A percentile compares a stretch with the other conserved stretches of the same genome.
phyloP scores from a whole-genome alignment of 2,113 vertebrate species.

The Cricetomys ansorgei region DNA sequence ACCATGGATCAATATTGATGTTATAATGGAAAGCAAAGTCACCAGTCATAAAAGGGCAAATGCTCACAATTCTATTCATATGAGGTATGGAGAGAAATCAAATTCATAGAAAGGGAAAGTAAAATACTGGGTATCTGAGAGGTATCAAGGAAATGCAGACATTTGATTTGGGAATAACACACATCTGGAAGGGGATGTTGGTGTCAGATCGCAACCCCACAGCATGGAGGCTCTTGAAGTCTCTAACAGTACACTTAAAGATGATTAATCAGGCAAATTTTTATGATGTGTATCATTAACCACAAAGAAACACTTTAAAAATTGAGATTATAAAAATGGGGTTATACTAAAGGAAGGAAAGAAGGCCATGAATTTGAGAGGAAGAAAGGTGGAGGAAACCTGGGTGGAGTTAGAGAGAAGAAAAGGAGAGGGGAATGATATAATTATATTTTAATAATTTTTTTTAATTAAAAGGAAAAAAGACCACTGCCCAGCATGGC shows the following conservation, averaged over 20 bases:
- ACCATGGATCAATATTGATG: background rate
- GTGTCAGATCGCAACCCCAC: too few species aligned
- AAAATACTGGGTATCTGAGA: background rate
- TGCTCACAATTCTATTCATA: background rate
- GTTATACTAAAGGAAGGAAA: background rate
- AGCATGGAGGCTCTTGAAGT: background rate
- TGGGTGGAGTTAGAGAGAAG: background rate
- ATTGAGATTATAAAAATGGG: background rate
- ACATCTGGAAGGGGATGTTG: background rate
- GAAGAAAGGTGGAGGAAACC: background rate
- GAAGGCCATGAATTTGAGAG: background rate
- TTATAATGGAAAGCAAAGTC: background rate
- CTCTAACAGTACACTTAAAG: background rate
- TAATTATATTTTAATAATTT: background rate
- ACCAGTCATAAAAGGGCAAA: background rate
- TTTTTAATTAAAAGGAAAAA: background rate
- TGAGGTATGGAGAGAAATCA: background rate
- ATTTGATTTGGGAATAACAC: background rate
- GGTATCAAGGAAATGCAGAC: background rate
- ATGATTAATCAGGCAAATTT: background rate
- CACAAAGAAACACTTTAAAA: background rate
- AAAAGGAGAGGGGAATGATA: background rate
- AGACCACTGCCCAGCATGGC: background rate
- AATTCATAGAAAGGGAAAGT: background rate
- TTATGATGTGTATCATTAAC: background rate